A percentile compares a stretch with the other conserved stretches of the same genome.
These are phyloP conservation scores for Zaprionus lineosus DNA, from an alignment of 2,888 invertebrate genomes.

Conservation along the genomic window DNA sequence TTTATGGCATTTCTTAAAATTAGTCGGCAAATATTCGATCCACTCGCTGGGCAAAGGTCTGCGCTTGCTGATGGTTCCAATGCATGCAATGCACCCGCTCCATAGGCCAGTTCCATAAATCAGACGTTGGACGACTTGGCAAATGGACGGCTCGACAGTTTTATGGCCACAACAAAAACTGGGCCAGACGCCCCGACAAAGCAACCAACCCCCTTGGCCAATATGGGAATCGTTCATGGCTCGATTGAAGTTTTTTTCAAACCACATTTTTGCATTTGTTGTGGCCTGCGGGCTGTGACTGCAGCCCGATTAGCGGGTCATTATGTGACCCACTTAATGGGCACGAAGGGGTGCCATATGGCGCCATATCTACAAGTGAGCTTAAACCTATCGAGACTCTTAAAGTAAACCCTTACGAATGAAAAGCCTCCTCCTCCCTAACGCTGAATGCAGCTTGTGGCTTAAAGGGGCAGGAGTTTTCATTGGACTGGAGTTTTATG, in stretches of 20 bases:
- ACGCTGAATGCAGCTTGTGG: no score
- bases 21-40: conserved; percentile 10
- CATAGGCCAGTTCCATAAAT: conserved; percentile 52
- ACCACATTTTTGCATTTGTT: no score
- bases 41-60: conserved; percentile 23
- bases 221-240: conserved; percentile 18
- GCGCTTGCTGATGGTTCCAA: conserved; percentile 47
- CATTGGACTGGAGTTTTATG: no score
- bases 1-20: conserved; percentile 12
- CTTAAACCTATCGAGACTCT: background rate
- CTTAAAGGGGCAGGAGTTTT: no score
- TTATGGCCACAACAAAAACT: conserved; percentile 65
- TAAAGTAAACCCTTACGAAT: no score
- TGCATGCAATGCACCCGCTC: conserved; percentile 47
- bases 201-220: conserved; percentile 25
- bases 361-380: background rate
- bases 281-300: conserved; percentile 24
- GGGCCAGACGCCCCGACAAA: conserved; percentile 29
- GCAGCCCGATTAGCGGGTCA: conserved; percentile 38
- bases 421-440: no score
- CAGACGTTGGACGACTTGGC: conserved; percentile 55
- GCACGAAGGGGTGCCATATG: background rate
- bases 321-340: conserved; percentile 42
- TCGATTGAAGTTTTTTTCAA: conserved; percentile 10
- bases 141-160: conserved; percentile 65